phyloP scores from a whole-genome alignment of 53 echinoderm and acorn worm genomes.

The Echinometra lucunter region DNA sequence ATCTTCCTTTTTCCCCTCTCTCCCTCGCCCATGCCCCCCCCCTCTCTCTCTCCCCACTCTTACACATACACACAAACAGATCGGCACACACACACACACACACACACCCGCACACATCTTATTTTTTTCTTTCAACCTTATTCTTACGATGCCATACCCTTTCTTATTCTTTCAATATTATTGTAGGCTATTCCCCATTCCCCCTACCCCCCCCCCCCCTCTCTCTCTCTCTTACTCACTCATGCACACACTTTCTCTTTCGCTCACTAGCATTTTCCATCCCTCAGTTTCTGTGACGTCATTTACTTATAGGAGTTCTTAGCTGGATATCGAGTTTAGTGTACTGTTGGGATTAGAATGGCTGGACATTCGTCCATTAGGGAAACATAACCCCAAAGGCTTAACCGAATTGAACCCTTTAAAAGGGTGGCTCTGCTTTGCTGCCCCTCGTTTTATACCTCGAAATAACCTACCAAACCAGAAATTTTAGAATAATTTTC shows the following conservation, averaged over 20 bases:
- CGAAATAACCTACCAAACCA: conserved; percentile 5
- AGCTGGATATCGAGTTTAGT: not conserved
- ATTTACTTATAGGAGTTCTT: not conserved
- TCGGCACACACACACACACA: no score
- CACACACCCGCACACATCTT: no score
- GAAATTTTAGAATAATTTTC: conserved; percentile 41
- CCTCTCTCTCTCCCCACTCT: no score
- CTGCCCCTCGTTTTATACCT: not conserved
- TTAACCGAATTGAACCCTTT: not conserved
- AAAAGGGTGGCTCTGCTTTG: not conserved
- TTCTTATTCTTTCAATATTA: not conserved
- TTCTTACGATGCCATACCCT: no score
- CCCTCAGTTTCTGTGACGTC: not conserved
- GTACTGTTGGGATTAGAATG: not conserved
- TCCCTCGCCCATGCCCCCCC: no score
- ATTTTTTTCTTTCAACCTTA: no score
- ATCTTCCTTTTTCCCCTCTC: no score
- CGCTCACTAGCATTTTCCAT: not conserved
- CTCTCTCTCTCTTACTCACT: not conserved
- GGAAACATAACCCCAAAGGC: not conserved
- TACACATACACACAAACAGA: no score
- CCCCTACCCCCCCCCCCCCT: not conserved
- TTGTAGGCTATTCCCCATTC: not conserved
- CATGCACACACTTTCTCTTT: not conserved
- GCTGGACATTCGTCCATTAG: not conserved